These are phyloP conservation scores for Kryptolebias marmoratus DNA, from an alignment of 2,113 vertebrate genomes.

Conservation along the genomic window DNA sequence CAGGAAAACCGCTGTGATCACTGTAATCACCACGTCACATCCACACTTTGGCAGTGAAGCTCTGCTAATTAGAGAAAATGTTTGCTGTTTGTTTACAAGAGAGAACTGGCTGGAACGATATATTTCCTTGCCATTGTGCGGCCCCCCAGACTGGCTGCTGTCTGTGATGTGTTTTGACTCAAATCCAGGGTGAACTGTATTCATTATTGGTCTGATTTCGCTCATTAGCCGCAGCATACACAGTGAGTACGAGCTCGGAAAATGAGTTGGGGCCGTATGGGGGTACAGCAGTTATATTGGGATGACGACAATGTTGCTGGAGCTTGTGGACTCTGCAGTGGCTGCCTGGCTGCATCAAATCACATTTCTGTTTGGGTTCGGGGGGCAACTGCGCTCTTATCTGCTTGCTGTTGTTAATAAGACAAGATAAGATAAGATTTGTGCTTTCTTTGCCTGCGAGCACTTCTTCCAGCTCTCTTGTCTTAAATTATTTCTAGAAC, in stretches of 20 bases:
- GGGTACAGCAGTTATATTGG: constrained; percentile 17
- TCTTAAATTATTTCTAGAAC: constrained; percentile 41
- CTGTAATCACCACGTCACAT: constrained; percentile 32
- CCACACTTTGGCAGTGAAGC: constrained; percentile 36
- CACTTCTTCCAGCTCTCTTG: constrained; percentile 48
- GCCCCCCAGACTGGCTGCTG: constrained; percentile 33
- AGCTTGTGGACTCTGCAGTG: constrained; percentile 41
- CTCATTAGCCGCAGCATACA: constrained; percentile 52
- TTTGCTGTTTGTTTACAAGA: constrained; percentile 57
- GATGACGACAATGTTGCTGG: constrained; percentile 29
- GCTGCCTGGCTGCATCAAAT: constrained; percentile 58
- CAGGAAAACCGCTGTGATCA: constrained; percentile 17
- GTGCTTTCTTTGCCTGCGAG: constrained; percentile 54
- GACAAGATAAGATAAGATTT: constrained; percentile 55
- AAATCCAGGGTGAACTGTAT: constrained; percentile 47
- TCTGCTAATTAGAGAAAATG: constrained; percentile 57
- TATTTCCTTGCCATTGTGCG: constrained; percentile 36
- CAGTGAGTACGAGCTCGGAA: constrained; percentile 29
- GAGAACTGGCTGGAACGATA: constrained; percentile 50
- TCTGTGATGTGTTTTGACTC: constrained; percentile 54
- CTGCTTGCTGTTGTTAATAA: constrained; percentile 52
- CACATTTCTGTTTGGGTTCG: constrained; percentile 41
- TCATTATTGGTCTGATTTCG: constrained; percentile 60
- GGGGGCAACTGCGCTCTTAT: constrained; percentile 24
- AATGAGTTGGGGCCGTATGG: constrained; percentile 37